Evolutionary conservation across 2,113 vertebrate species (phyloP).

Genomic region (Gila orcuttii): DNA sequence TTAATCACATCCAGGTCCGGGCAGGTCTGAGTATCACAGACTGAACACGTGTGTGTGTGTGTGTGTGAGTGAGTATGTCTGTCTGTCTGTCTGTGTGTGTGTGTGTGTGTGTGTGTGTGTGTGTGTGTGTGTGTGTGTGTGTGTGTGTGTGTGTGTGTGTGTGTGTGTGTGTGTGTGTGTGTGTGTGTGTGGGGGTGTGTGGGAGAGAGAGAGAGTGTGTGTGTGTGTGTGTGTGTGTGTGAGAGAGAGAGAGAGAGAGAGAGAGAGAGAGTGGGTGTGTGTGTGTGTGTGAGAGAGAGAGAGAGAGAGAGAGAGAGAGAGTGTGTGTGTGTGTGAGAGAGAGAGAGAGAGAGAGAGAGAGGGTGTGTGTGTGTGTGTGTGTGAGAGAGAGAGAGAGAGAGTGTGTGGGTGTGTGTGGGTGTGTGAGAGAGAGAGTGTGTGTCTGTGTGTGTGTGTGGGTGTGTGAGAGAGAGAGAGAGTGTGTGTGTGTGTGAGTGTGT

Average conservation of each 20-base stretch:
- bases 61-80: neutral
- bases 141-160: neutral
- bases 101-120: neutral
- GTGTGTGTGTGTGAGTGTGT: neutral
- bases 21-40: too few relatives aligned
- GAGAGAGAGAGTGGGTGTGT: accelerated
- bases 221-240: neutral
- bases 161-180: too few relatives aligned
- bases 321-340: too few relatives aligned
- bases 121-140: neutral
- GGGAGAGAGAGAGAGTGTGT: too few relatives aligned
- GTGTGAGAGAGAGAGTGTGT: neutral
- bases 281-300: neutral
- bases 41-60: too few relatives aligned
- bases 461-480: accelerated
- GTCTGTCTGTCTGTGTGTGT: neutral
- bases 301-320: too few relatives aligned
- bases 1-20: too few relatives aligned
- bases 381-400: too few relatives aligned
- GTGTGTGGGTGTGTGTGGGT: neutral
- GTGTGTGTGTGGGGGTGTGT: neutral
- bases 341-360: too few relatives aligned
- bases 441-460: too few relatives aligned
- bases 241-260: too few relatives aligned
- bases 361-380: neutral